A percentile compares a stretch with the other conserved stretches of the same genome.
Conservation (phyloP, 2,888 invertebrate species). For the Temnothorax unifasciatus region DNA sequence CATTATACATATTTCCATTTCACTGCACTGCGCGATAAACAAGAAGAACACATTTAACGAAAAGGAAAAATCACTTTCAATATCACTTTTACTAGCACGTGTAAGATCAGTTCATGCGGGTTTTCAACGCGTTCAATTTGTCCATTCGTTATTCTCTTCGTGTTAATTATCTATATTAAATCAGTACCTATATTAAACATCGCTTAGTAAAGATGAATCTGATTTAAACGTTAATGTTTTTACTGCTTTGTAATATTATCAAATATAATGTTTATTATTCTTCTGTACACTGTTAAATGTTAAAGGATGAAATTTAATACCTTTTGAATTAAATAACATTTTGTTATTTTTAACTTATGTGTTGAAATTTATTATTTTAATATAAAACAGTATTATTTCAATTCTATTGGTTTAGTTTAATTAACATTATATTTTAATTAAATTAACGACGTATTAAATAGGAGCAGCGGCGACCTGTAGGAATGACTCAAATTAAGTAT, state of each 20-base stretch:
- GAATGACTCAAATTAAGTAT: no score
- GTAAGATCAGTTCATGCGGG: slow-evolving; percentile 53
- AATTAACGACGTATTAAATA: no score
- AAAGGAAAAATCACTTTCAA: slow-evolving; percentile 75
- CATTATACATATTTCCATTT: slow-evolving; percentile 22
- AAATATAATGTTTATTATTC: neutral
- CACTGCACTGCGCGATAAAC: neutral
- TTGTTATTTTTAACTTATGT: no score
- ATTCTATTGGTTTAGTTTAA: no score
- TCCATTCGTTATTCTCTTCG: neutral
- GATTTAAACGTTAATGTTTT: neutral
- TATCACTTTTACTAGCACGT: slow-evolving; percentile 26
- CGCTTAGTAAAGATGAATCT: neutral
- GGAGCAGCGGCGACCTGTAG: no score
- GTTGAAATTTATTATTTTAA: no score
- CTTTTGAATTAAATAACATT: no score
- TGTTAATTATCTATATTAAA: no score
- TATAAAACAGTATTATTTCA: no score
- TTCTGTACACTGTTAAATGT: neutral
- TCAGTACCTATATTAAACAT: neutral
- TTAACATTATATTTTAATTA: no score
- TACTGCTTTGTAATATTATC: neutral
- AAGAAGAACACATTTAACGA: slow-evolving; percentile 41
- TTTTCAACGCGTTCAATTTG: slow-evolving; percentile 63
- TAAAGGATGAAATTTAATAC: no score